phyloP scores from a whole-genome alignment of 23 tunicate species.

The Halocynthia roretzi region DNA sequence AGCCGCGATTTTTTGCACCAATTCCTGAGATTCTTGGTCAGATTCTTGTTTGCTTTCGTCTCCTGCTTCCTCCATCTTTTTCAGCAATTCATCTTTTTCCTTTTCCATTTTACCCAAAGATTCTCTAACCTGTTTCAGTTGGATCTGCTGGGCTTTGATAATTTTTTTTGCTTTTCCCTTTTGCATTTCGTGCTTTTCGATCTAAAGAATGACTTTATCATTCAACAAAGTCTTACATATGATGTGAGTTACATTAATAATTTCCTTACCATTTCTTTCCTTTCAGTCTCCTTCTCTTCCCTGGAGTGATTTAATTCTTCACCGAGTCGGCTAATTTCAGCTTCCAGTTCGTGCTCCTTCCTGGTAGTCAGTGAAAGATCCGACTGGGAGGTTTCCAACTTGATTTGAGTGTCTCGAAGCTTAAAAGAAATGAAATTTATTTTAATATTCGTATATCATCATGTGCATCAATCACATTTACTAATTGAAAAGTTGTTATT shows the following conservation, averaged over 20 bases:
- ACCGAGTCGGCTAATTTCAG: slow-evolving; percentile 8
- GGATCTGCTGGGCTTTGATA: slow-evolving; percentile 46
- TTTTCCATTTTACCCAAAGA: slow-evolving; percentile 19
- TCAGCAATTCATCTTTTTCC: slow-evolving; percentile 37
- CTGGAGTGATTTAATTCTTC: slow-evolving; percentile 41
- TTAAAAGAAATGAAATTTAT: neutral
- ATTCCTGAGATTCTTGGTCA: too few species aligned
- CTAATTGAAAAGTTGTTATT: too few species aligned
- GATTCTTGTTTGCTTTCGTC: neutral
- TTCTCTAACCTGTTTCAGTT: slow-evolving; percentile 42
- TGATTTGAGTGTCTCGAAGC: slow-evolving; percentile 7
- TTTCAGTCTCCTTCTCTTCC: slow-evolving; percentile 21
- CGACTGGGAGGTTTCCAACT: slow-evolving; percentile 6
- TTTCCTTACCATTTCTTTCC: slow-evolving; percentile 29
- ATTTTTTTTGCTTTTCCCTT: slow-evolving; percentile 65
- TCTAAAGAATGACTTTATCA: slow-evolving; percentile 17
- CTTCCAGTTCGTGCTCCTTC: slow-evolving; percentile 14
- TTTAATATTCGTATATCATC: too few species aligned
- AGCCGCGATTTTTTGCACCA: too few species aligned
- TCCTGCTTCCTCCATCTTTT: neutral
- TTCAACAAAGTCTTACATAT: too few species aligned
- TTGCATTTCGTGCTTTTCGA: slow-evolving; percentile 55
- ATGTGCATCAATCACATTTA: too few species aligned
- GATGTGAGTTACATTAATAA: too few species aligned
- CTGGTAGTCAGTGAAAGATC: slow-evolving; percentile 15